Evolutionary conservation across 1,140 invertebrate genomes (phyloP).

Genomic region (Paracyclopina nana): DNA sequence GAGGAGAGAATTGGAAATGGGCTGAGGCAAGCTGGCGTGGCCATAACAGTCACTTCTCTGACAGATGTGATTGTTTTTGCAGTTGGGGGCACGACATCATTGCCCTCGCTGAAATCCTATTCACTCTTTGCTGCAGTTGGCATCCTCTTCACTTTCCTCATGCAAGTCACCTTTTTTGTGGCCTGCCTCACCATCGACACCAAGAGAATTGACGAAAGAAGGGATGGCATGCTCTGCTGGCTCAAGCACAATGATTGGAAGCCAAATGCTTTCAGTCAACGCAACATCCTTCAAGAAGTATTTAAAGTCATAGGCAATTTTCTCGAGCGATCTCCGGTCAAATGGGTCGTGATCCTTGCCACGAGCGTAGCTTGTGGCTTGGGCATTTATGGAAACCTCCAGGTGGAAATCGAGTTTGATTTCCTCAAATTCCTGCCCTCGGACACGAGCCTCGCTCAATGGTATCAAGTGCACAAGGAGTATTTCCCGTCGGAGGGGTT

Average conservation of each 20-base stretch:
- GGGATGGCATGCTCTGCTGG: conserved; percentile 30
- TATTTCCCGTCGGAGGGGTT: conserved; percentile 18
- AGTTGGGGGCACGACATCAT: conserved; percentile 36
- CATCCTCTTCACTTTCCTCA: conserved; percentile 31
- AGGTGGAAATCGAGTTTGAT: conserved; percentile 34
- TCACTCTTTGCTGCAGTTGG: conserved; percentile 32
- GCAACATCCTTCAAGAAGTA: conserved; percentile 26
- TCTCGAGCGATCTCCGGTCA: no score
- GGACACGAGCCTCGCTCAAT: conserved; percentile 23
- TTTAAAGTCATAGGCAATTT: conserved; percentile 29
- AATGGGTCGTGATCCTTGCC: conserved; percentile 25
- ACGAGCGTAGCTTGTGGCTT: conserved; percentile 23
- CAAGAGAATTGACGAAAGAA: conserved; percentile 26
- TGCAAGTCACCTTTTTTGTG: conserved; percentile 35
- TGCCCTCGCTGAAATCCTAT: conserved; percentile 32
- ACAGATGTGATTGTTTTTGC: conserved; percentile 43
- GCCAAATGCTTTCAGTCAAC: conserved; percentile 24
- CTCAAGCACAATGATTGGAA: conserved; percentile 29
- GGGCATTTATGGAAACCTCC: conserved; percentile 29
- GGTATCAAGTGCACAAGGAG: conserved; percentile 12
- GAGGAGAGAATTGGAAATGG: conserved; percentile 27
- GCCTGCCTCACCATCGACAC: conserved; percentile 35
- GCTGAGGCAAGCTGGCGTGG: conserved; percentile 37
- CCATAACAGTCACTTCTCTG: conserved; percentile 44
- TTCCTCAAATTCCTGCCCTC: conserved; percentile 34